These are phyloP conservation scores for Athalia rosae DNA, from an alignment of 2,888 invertebrate species.

Conservation along the genomic window DNA sequence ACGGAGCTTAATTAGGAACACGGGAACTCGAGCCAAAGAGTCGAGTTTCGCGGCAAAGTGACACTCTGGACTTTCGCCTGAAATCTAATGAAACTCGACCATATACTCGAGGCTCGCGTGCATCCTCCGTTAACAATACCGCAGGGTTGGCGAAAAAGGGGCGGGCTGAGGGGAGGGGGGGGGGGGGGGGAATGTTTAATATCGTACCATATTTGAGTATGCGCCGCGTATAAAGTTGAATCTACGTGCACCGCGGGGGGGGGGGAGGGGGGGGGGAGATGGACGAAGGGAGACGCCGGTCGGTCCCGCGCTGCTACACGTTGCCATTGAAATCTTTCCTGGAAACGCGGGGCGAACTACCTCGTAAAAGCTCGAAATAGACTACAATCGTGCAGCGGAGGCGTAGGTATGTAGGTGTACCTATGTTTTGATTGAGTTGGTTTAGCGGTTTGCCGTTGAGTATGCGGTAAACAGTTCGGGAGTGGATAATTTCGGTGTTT, in stretches of 20 bases:
- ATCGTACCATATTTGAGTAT: slow-evolving; percentile 27
- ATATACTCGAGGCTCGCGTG: neutral
- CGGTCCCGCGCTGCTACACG: slow-evolving; percentile 4
- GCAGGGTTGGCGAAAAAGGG: too few species aligned
- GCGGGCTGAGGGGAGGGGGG: neutral
- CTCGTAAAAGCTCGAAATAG: slow-evolving; percentile 49
- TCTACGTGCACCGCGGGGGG: neutral
- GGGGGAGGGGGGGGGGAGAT: too few species aligned
- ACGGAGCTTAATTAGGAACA: slow-evolving; percentile 2
- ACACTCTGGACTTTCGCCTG: slow-evolving; percentile 1
- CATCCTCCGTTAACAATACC: neutral
- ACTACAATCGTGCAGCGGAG: slow-evolving; percentile 39
- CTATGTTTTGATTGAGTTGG: slow-evolving; percentile 46
- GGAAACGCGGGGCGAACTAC: slow-evolving; percentile 42
- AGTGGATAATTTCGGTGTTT: slow-evolving; percentile 46
- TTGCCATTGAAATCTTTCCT: slow-evolving; percentile 43
- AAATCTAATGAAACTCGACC: slow-evolving; percentile 25
- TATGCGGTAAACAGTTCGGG: slow-evolving; percentile 42
- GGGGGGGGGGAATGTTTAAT: slow-evolving; percentile 25
- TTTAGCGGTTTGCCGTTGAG: slow-evolving; percentile 44
- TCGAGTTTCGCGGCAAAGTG: neutral
- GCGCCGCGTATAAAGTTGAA: neutral
- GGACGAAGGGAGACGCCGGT: too few species aligned
- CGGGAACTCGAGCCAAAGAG: neutral
- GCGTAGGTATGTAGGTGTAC: slow-evolving; percentile 44